These are phyloP conservation scores for Grallaria varia DNA, from an alignment of 2,113 vertebrate genomes.

Conservation along the genomic window DNA sequence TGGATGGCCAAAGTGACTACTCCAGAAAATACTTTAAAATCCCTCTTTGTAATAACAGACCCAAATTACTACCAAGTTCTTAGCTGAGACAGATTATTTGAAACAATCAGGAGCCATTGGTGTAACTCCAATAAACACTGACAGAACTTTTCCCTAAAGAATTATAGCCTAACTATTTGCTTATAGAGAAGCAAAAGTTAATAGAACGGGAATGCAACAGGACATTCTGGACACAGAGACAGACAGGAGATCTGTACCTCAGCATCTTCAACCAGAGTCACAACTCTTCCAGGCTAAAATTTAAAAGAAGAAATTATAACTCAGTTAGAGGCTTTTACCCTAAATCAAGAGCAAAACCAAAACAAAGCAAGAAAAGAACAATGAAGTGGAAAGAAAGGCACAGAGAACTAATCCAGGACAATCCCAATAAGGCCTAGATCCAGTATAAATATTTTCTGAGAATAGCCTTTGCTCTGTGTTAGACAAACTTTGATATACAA, in stretches of 20 bases:
- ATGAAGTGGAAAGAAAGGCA: not conserved
- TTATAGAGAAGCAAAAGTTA: not conserved
- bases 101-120: not conserved
- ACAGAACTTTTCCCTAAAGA: not conserved
- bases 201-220: not conserved
- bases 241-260: slow-evolving; percentile 79
- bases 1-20: not conserved
- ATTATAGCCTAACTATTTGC: not conserved
- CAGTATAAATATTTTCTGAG: not conserved
- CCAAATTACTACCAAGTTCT: not conserved
- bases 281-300: slow-evolving; percentile 93
- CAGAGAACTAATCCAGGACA: not conserved
- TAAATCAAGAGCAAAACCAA: not conserved
- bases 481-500: too few relatives aligned
- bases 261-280: slow-evolving; percentile 93
- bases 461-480: too few relatives aligned
- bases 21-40: not conserved
- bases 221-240: not conserved
- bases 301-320: not conserved
- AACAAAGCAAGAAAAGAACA: rapidly evolving
- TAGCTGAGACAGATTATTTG: not conserved
- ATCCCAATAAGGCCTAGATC: not conserved
- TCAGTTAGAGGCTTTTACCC: not conserved
- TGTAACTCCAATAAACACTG: not conserved
- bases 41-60: not conserved